Base-by-base conservation (phyloP, 1,140 invertebrate genomes). In the Macrosteles quadrilineatus region DNA sequence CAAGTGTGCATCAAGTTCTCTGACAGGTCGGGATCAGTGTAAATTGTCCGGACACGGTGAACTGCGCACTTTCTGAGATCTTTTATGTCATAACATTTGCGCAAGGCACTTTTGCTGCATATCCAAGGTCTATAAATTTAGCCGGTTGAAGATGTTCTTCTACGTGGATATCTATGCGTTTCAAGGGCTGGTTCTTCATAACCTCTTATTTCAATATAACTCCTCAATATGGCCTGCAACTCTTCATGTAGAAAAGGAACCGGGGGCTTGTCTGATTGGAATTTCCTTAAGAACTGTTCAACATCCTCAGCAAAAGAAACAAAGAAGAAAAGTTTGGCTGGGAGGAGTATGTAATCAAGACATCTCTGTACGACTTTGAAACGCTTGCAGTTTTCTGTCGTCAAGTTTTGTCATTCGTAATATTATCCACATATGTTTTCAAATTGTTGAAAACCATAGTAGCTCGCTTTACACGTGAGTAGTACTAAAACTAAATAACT, bases 221-320 rank as follows among this genome's bases (percentile, higher is more conserved):
- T n/a, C n/a, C 29, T 68, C 55, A 45, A n/a, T n/a, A n/a, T n/a
- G n/a, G n/a, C n/a, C n/a, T n/a, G n/a, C n/a, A 73, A 27, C 25
- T 67, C 45, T 23, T 67, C 47, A 36, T 73, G 59, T 12, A 74
- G 36, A 62, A 74, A 68, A 25, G 71, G 72, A 0, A 66, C 68
- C 43, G 73, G 21, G 30, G 71, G 73, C 31, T 50, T 64, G 53
- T 76, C 70, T 27, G 71, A 65, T 36, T 74, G 71, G 59, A 71
- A 74, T 43, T 72, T 36, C 19, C 64, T 43, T 31, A 74, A 47
- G 69, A 75, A 73, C 29, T 69, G 69, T 71, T 76, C 69, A 6
- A 71, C 30, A 53, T 76, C 67, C 29, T 30, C 17, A 36, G 72
- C 70, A 11, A 74, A 23, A 45, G 36, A 73, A 32, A 64, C 43